phyloP scores from a whole-genome alignment of 35 echinoderm and acorn worm genomes.

The Heliocidaris erythrogramma region DNA sequence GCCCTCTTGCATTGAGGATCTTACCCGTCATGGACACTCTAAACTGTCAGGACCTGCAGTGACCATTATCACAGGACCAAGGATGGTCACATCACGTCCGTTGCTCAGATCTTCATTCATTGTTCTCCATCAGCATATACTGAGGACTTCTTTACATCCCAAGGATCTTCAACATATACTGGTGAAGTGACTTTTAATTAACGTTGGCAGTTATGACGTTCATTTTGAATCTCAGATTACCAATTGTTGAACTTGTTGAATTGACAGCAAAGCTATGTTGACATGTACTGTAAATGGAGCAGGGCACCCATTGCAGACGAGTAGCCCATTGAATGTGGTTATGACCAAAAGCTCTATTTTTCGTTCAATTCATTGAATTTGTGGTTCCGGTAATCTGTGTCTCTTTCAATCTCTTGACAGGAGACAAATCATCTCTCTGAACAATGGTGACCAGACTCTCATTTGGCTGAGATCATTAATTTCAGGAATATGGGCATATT shows the following conservation, averaged over 20 bases:
- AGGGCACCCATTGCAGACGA: background rate
- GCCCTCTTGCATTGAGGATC: constrained; percentile 51
- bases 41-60: constrained; percentile 40
- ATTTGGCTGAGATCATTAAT: too few species aligned
- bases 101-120: background rate
- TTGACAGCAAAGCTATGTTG: background rate
- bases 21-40: constrained; percentile 71
- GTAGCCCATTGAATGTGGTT: background rate
- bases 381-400: background rate
- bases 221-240: background rate
- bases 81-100: background rate
- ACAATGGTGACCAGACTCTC: too few species aligned
- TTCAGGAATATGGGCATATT: background rate
- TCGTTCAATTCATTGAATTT: background rate
- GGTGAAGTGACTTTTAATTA: background rate
- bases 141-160: background rate
- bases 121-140: background rate
- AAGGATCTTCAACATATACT: background rate
- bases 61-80: background rate
- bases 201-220: background rate
- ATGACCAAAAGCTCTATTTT: background rate
- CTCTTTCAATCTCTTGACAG: background rate
- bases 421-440: background rate
- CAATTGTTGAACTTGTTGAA: background rate
- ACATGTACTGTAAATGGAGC: background rate